Percentiles rank a stretch among this genome's conserved stretches.
These are phyloP conservation scores for Phalacrocorax carbo DNA, from an alignment of 2,113 vertebrate genomes.

Conservation along the genomic window DNA sequence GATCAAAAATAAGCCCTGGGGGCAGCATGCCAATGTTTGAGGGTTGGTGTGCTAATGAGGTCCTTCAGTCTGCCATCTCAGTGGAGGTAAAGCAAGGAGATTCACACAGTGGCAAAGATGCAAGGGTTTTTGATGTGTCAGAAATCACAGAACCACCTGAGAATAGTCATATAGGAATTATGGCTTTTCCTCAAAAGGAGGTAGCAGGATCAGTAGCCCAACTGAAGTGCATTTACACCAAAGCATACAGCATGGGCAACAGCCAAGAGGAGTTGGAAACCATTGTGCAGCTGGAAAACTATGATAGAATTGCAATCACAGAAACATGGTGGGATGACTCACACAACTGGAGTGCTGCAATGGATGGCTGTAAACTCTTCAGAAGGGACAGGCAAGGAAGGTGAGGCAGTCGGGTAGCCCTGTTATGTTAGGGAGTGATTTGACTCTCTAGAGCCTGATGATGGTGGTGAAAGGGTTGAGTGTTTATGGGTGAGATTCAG, in stretches of 20 bases:
- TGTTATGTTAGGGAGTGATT: neutral
- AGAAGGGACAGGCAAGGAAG: neutral
- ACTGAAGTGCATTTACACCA: neutral
- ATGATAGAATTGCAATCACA: neutral
- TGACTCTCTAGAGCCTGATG: neutral
- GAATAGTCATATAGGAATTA: neutral
- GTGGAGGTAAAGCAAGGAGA: neutral
- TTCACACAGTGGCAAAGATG: neutral
- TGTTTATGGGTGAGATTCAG: neutral
- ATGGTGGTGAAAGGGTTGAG: neutral
- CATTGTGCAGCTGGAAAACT: neutral
- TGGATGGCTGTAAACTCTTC: neutral
- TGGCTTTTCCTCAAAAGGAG: neutral
- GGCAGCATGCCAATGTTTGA: rapidly evolving
- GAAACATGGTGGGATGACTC: neutral
- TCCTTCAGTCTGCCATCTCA: neutral
- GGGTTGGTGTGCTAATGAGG: no score
- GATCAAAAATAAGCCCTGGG: neutral
- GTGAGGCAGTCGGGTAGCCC: neutral
- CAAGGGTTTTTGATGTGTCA: neutral
- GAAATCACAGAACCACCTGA: neutral
- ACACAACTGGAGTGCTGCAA: neutral
- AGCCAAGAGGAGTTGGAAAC: neutral
- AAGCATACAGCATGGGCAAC: neutral
- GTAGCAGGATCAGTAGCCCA: neutral